phyloP scores from a whole-genome alignment of 2,797 vertebrate species.

The Coranthus polyacanthus region DNA sequence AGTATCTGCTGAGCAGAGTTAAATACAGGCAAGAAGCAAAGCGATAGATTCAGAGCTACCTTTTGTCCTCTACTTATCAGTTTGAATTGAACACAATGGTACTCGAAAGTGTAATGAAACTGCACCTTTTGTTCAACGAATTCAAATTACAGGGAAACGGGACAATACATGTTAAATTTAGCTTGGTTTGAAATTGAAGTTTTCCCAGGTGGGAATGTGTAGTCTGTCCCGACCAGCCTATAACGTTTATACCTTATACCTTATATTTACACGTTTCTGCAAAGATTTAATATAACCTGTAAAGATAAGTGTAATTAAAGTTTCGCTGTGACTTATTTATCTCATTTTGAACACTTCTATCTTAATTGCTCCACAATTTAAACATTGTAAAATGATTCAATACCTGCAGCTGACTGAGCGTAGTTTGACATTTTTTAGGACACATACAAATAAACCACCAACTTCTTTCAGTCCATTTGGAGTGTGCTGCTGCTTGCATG shows the following conservation, averaged over 20 bases:
- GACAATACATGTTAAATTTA: not conserved
- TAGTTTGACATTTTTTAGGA: no score
- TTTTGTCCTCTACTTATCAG: conserved; percentile 6
- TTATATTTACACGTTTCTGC: not conserved
- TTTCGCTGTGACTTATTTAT: no score
- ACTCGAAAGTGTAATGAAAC: not conserved
- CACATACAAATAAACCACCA: no score
- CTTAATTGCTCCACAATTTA: not conserved
- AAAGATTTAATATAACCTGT: not conserved
- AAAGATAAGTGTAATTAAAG: no score
- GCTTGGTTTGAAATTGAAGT: no score
- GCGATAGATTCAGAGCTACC: conserved; percentile 11
- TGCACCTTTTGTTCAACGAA: not conserved
- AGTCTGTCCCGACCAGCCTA: not conserved
- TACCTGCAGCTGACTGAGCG: not conserved
- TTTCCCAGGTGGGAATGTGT: not conserved
- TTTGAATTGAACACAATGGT: conserved; percentile 1
- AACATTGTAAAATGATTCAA: not conserved
- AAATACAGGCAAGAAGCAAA: conserved; percentile 38
- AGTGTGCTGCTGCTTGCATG: conserved; percentile 27
- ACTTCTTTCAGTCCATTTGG: conserved; percentile 10
- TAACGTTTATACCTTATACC: no score
- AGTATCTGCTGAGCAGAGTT: conserved; percentile 35
- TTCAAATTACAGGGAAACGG: not conserved
- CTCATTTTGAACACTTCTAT: no score